Conservation (phyloP, 2,113 vertebrate genomes). For the Ictidomys tridecemlineatus region DNA sequence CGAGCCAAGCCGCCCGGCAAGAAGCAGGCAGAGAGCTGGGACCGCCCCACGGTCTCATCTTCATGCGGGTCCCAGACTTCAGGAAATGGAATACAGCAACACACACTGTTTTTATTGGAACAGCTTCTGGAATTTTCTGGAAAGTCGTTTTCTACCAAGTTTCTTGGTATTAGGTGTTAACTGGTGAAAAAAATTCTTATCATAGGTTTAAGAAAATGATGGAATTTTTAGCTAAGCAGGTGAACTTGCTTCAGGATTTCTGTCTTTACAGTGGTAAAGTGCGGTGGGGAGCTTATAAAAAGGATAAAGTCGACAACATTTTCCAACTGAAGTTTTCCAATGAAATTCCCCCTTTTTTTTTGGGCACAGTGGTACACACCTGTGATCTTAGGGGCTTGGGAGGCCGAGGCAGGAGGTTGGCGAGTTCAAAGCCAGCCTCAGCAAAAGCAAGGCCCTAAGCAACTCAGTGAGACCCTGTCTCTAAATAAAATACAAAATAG, state of each 20-base stretch:
- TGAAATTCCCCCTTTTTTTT: background rate
- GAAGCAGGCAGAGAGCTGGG: no score
- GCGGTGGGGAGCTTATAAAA: background rate
- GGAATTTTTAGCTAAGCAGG: background rate
- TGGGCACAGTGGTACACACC: no score
- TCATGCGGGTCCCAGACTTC: background rate
- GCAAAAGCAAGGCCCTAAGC: no score
- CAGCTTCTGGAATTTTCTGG: background rate
- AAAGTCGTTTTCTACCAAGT: background rate
- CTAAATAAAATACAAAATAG: no score
- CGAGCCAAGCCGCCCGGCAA: background rate
- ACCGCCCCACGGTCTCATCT: background rate
- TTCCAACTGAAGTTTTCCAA: background rate
- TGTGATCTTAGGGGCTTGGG: no score
- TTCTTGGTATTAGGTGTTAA: background rate
- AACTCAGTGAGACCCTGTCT: no score
- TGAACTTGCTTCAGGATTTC: background rate
- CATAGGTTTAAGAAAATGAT: background rate
- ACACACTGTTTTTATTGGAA: background rate
- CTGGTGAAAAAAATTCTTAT: background rate
- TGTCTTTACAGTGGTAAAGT: background rate
- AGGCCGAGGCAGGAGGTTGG: no score
- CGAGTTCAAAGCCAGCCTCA: no score
- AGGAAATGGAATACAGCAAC: background rate
- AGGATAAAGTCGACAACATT: no score